Percentiles rank a stretch among this genome's conserved stretches.
Conservation (phyloP, 2,888 invertebrate species). For the Tromatobia lineatoria region DNA sequence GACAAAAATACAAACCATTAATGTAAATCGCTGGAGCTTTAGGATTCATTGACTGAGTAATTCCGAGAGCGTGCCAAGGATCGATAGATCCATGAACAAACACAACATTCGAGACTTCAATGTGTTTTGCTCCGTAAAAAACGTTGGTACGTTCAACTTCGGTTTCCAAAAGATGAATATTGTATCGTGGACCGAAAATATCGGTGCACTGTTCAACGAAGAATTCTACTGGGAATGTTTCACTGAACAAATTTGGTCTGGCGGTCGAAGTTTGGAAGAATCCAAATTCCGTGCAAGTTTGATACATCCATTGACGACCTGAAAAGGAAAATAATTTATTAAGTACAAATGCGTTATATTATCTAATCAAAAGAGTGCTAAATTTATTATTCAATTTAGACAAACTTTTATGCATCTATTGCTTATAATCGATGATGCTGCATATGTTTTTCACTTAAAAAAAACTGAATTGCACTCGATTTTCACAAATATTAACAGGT, state of each 20-base stretch:
- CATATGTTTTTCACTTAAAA: too few relatives aligned
- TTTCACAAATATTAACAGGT: too few relatives aligned
- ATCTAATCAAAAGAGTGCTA: too few relatives aligned
- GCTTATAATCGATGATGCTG: too few relatives aligned
- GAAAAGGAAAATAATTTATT: background rate
- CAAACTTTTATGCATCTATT: too few relatives aligned
- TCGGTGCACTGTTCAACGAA: conserved; percentile 94
- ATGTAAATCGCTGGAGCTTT: conserved; percentile 91
- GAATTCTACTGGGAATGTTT: conserved; percentile 91
- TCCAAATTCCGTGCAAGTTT: conserved; percentile 98
- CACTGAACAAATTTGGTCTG: conserved; percentile 90
- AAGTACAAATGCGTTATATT: too few relatives aligned
- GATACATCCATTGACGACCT: conserved; percentile 97
- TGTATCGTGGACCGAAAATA: conserved; percentile 92
- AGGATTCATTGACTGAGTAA: conserved; percentile 87
- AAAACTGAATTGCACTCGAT: too few relatives aligned
- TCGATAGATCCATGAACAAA: conserved; percentile 96
- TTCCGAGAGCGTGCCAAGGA: conserved; percentile 94
- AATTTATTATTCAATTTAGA: too few relatives aligned
- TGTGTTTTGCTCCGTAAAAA: conserved; percentile 92
- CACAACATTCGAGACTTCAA: conserved; percentile 91
- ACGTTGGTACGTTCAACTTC: conserved; percentile 91
- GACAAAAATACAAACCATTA: conserved; percentile 86
- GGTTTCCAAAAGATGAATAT: conserved; percentile 87
- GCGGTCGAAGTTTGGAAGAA: conserved; percentile 96